phyloP scores from a whole-genome alignment of 2,113 vertebrate genomes.

The Columba janthina region DNA sequence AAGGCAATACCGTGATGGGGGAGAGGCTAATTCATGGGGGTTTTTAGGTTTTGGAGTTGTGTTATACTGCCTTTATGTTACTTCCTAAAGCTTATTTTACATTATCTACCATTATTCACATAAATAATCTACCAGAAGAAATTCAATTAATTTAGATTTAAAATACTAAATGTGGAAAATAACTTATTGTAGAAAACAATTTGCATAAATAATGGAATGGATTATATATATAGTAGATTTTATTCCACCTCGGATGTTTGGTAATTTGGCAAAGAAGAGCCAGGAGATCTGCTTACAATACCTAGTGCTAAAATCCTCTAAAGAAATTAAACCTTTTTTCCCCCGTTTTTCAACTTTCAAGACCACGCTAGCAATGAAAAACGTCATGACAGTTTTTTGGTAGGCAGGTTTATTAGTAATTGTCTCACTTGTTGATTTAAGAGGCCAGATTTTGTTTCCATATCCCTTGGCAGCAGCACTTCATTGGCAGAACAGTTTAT shows the following conservation, averaged over 20 bases:
- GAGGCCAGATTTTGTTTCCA: not conserved
- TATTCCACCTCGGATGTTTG: not conserved
- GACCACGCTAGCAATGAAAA: not conserved
- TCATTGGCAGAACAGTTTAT: not conserved
- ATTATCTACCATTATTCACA: not conserved
- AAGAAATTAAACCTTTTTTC: not conserved
- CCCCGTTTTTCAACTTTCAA: not conserved
- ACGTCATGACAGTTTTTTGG: not conserved
- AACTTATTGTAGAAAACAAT: not conserved
- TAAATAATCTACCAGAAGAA: not conserved
- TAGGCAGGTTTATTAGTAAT: not conserved
- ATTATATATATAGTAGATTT: not conserved
- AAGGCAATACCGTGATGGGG: not conserved
- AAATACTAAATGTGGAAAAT: not conserved
- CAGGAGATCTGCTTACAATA: not conserved
- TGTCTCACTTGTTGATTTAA: not conserved
- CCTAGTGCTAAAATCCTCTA: not conserved
- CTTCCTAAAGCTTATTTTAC: not conserved
- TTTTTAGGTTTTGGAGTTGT: not conserved
- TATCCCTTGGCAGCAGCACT: not conserved
- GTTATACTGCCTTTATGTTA: not conserved
- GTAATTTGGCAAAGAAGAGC: not conserved
- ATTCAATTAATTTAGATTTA: not conserved
- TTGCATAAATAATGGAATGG: not conserved
- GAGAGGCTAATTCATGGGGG: not conserved